Percentiles rank a stretch among this genome's conserved stretches.
phyloP scores from a whole-genome alignment of 2,888 invertebrate genomes.

The Leucophenga montana region DNA sequence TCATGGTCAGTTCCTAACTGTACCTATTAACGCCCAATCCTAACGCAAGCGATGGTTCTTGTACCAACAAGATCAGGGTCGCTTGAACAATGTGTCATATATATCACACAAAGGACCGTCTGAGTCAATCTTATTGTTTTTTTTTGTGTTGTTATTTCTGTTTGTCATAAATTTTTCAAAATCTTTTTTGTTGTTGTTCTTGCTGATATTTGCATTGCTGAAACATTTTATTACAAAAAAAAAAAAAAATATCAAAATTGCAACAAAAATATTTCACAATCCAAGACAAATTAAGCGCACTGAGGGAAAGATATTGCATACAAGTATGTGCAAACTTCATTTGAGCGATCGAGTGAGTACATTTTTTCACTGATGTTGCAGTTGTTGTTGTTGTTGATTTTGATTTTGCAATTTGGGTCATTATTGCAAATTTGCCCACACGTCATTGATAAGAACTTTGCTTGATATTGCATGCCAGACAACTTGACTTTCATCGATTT shows the following conservation, averaged over 20 bases:
- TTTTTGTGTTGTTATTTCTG: conserved; percentile 55
- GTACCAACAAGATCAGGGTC: too few relatives aligned
- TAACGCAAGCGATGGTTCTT: too few relatives aligned
- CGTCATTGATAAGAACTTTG: conserved; percentile 13
- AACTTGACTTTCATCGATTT: too few relatives aligned
- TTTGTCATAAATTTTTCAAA: conserved; percentile 49
- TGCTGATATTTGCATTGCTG: conserved; percentile 18
- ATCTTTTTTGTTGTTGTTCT: conserved; percentile 41
- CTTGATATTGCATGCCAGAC: background rate
- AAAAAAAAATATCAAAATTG: conserved; percentile 1
- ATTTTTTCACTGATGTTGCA: conserved; percentile 14
- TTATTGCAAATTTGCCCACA: conserved; percentile 21
- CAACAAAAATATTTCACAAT: conserved; percentile 22
- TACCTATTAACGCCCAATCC: too few relatives aligned
- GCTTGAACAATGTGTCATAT: too few relatives aligned
- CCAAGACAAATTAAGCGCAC: conserved; percentile 17
- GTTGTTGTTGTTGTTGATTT: conserved; percentile 22
- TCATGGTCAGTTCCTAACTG: too few relatives aligned
- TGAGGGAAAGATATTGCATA: too few relatives aligned
- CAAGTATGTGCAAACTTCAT: background rate
- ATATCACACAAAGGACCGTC: too few relatives aligned
- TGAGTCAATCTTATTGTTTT: conserved; percentile 31
- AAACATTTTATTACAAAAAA: conserved; percentile 15
- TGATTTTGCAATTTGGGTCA: conserved; percentile 31
- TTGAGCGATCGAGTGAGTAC: conserved; percentile 20